phyloP scores from a whole-genome alignment of 2,888 invertebrate species.

The Spilarctia lutea region DNA sequence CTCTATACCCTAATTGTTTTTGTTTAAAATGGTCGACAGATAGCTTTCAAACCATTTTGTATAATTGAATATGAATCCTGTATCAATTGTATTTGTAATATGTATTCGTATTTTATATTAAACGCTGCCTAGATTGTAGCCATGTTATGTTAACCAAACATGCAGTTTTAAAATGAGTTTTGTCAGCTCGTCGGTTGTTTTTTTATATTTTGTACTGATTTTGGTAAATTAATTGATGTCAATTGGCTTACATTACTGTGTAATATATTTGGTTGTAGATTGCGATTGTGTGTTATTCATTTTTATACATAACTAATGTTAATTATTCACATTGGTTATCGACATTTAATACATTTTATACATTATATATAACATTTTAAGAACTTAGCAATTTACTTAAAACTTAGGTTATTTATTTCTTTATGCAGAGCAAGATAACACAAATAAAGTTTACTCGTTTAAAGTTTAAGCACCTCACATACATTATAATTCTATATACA shows the following conservation, averaged over 20 bases:
- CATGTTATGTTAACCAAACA: background rate
- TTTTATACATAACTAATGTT: too few species aligned
- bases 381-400: too few species aligned
- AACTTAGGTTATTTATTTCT: too few species aligned
- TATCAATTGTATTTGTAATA: background rate
- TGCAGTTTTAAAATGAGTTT: background rate
- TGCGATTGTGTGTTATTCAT: too few species aligned
- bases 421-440: too few species aligned
- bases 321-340: too few species aligned
- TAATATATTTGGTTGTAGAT: background rate
- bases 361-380: too few species aligned
- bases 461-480: background rate
- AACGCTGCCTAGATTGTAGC: background rate
- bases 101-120: background rate
- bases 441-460: too few species aligned
- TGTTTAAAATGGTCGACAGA: constrained; percentile 16
- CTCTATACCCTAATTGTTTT: constrained; percentile 17
- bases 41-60: constrained; percentile 12
- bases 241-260: background rate
- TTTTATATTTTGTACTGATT: background rate
- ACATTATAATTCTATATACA: background rate
- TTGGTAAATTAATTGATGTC: background rate
- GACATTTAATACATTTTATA: too few species aligned
- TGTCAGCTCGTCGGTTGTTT: background rate
- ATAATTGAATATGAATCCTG: constrained; percentile 21